Evolutionary conservation across 2,888 invertebrate species (phyloP).

Genomic region (Pheosia tremula): DNA sequence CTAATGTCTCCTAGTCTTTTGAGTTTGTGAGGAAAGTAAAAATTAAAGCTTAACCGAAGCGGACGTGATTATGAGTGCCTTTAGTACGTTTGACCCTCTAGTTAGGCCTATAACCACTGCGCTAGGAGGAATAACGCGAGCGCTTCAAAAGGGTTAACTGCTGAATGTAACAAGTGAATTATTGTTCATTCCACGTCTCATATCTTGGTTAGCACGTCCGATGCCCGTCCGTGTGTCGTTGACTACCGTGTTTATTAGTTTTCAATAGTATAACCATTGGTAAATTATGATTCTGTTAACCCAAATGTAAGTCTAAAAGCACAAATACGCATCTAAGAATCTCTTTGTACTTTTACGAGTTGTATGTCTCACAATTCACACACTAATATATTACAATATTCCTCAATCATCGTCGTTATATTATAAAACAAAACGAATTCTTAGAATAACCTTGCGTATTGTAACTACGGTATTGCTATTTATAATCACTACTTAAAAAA

Average conservation of each 20-base stretch:
- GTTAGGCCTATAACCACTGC: neutral
- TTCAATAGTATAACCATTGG: constrained; percentile 54
- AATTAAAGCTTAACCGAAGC: too few relatives aligned
- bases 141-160: constrained; percentile 13
- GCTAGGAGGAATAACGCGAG: neutral
- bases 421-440: constrained; percentile 75
- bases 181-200: constrained; percentile 28
- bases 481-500: constrained; percentile 75
- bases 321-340: constrained; percentile 60
- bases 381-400: constrained; percentile 65
- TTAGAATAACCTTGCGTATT: constrained; percentile 77
- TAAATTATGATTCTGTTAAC: constrained; percentile 64
- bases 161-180: constrained; percentile 29
- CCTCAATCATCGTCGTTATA: constrained; percentile 67
- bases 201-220: constrained; percentile 33
- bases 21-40: too few relatives aligned
- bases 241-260: constrained; percentile 50
- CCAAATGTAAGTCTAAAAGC: constrained; percentile 60
- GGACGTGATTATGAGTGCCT: neutral
- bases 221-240: constrained; percentile 36
- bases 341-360: constrained; percentile 62
- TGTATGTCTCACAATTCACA: constrained; percentile 58
- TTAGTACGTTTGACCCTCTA: neutral
- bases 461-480: constrained; percentile 80
- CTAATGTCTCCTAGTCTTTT: too few relatives aligned